Evolutionary conservation across 2,888 invertebrate genomes (phyloP).

Genomic region (Drosophila mercatorum): DNA sequence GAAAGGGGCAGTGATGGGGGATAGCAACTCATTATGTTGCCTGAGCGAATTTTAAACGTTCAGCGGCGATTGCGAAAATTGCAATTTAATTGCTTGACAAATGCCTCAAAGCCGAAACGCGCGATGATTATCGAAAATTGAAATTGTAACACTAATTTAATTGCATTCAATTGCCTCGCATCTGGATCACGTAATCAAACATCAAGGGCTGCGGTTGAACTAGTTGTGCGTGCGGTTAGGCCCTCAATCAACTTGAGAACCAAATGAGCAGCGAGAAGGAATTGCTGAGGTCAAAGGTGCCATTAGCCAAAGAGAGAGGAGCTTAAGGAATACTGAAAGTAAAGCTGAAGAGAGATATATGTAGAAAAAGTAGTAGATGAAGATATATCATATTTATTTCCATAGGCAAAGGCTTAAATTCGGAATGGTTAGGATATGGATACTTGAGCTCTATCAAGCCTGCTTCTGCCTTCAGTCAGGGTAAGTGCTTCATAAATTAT

Average conservation of each 20-base stretch:
- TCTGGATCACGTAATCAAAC: conserved; percentile 16
- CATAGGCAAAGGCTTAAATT: no score
- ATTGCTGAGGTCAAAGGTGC: neutral
- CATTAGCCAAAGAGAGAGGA: neutral
- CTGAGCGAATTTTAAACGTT: conserved; percentile 64
- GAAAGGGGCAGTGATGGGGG: neutral
- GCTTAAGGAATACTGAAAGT: no score
- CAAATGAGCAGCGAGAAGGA: neutral
- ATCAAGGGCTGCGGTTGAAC: conserved; percentile 5
- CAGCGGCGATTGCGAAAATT: conserved; percentile 65
- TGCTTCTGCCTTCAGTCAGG: no score
- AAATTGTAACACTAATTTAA: conserved; percentile 37
- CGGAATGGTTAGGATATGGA: no score
- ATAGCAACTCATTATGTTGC: conserved; percentile 22
- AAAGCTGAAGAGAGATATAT: no score
- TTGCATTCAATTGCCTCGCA: conserved; percentile 34
- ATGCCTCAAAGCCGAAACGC: conserved; percentile 22
- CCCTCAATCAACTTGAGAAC: conserved; percentile 7
- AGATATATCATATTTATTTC: no score
- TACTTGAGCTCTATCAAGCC: no score
- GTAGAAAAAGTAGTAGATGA: no score
- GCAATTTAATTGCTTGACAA: conserved; percentile 66
- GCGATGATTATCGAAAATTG: conserved; percentile 11
- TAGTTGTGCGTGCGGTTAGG: neutral
- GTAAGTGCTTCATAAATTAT: no score